These are phyloP conservation scores for Drosophila pandora DNA, from an alignment of 1,140 invertebrate genomes.

Conservation along the genomic window DNA sequence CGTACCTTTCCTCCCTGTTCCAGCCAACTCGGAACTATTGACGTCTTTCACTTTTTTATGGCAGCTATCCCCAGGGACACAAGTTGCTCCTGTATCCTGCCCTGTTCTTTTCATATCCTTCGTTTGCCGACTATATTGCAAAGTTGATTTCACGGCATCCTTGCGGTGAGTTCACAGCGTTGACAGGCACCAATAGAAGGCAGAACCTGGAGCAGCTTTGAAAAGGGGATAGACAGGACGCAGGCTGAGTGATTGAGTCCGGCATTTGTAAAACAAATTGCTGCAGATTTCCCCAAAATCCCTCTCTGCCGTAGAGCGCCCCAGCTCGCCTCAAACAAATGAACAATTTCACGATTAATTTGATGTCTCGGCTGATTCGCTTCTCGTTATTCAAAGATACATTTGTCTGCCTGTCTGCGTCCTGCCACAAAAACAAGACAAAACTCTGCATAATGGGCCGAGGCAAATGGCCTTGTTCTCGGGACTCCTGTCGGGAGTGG, in stretches of 20 bases:
- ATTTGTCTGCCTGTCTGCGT: constrained; percentile 30
- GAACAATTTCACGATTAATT: constrained; percentile 50
- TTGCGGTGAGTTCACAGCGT: constrained; percentile 13
- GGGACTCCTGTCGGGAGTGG: constrained; percentile 1
- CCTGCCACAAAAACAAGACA: constrained; percentile 7
- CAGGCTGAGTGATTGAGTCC: constrained; percentile 58
- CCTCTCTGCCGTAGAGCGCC: constrained; percentile 6
- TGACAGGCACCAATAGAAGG: constrained; percentile 30
- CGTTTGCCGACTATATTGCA: constrained; percentile 36
- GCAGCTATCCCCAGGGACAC: constrained; percentile 29
- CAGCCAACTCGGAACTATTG: constrained; percentile 44
- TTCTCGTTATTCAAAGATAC: constrained; percentile 35
- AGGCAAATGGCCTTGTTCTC: constrained; percentile 32
- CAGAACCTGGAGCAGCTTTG: constrained; percentile 1
- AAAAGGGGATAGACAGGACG: constrained; percentile 2
- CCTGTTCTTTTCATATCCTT: neutral
- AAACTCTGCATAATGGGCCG: constrained; percentile 40
- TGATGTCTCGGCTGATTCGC: constrained; percentile 48
- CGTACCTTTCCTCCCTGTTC: neutral
- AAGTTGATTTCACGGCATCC: constrained; percentile 45
- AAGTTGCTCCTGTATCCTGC: constrained; percentile 13
- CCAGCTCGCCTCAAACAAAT: constrained; percentile 20
- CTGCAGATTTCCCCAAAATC: constrained; percentile 41
- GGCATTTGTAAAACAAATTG: constrained; percentile 69
- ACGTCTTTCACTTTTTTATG: constrained; percentile 46